Base-by-base conservation (phyloP, 2,113 vertebrate species). In the Emydura subglobosa region DNA sequence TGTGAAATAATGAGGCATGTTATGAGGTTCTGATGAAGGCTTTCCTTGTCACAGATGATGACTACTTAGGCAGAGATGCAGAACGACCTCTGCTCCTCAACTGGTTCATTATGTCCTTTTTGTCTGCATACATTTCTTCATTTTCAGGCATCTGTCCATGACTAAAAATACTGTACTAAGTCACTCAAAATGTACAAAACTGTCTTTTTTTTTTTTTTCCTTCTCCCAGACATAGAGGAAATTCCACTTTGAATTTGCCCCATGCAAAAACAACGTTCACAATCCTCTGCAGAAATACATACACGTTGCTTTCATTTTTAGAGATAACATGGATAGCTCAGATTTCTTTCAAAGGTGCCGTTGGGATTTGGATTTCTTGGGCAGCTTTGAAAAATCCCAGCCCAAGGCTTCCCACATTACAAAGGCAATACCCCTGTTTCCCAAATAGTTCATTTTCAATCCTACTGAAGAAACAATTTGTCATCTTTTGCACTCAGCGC, bases 211-310 rank as follows among this genome's bases (percentile, higher is more conserved):
- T 12, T 88, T 95, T 55, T 61, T 24, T 9, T 80, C 7, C 83
- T 54, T 90, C 93, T 59, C 50, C 19, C 83, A 85, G 78, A 10
- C 31, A 27, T 6, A 25, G n/a, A 47, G 51, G 51, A 53, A 53
- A 53, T 93, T 92, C 72, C 21, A 59, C 42, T 83, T 94, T n/a
- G 68, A 87, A 91, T 90, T 93, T 82, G 54, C 79, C 42, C 13
- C 1, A 11, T 47, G 50, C 34, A 39, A 51, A 74, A 92, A 89
- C 65, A 86, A 89, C 47, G 6, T 34, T 82, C 68, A 10, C 24
- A 78, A 19, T 78, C 65, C 82, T 92, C 50, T 34, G 6, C 1
- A 68, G 31, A 80, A 61, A 79, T 86, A 19, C 1, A 1, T 44
- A 27, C 6, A 31, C 50, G 29, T 22, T 24, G 5, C 34, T 68